These are phyloP conservation scores for Anniella stebbinsi DNA, from an alignment of 2,797 vertebrate genomes.

Conservation along the genomic window DNA sequence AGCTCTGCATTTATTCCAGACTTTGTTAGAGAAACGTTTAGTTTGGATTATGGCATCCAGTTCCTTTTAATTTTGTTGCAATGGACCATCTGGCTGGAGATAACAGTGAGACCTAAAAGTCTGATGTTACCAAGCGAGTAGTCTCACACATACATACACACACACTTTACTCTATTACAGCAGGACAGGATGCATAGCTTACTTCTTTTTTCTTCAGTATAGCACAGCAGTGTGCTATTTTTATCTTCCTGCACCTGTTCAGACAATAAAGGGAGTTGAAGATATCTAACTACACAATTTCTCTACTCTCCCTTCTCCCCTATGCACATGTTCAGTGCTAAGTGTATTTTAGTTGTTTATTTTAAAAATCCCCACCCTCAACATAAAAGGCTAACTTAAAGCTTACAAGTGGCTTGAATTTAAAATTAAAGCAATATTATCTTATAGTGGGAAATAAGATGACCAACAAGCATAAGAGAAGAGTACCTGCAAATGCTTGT, in stretches of 20 bases:
- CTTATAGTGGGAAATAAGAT: background rate
- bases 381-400: background rate
- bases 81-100: background rate
- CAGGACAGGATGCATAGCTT: background rate
- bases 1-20: background rate
- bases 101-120: background rate
- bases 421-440: background rate
- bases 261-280: background rate
- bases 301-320: background rate
- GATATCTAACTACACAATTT: background rate
- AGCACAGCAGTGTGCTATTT: background rate
- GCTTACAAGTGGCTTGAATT: background rate
- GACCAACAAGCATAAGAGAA: background rate
- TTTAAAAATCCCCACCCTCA: background rate
- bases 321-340: background rate
- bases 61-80: background rate
- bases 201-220: background rate
- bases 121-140: background rate
- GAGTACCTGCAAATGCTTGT: background rate
- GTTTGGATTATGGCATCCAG: slow-evolving; percentile 1
- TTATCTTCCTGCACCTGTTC: background rate
- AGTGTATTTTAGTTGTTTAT: background rate
- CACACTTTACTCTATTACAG: background rate
- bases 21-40: background rate
- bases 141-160: no score